These are phyloP conservation scores for Triplophysa dalaica DNA, from an alignment of 2,113 vertebrate genomes.

Conservation along the genomic window DNA sequence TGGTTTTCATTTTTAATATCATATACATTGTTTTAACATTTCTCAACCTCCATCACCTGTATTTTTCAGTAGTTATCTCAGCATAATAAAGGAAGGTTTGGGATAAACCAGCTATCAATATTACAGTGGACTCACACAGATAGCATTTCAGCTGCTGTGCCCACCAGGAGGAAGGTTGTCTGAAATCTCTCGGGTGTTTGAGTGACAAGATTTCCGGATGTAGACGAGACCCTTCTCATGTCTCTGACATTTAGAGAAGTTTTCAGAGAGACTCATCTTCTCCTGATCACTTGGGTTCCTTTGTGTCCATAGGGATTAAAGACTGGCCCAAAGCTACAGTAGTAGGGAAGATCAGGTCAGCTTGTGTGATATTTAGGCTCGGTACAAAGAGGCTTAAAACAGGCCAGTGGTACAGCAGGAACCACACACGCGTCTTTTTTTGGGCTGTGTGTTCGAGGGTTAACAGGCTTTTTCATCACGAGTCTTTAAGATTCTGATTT, in stretches of 20 bases:
- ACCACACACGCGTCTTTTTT: neutral
- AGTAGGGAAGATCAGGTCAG: neutral
- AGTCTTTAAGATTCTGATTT: neutral
- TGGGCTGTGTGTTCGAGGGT: neutral
- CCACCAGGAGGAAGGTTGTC: neutral
- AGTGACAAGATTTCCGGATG: neutral
- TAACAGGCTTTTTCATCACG: no score
- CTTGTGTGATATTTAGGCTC: conserved; percentile 2
- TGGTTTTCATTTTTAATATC: no score
- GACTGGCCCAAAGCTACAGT: neutral
- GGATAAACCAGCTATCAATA: no score
- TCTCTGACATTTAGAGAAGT: conserved; percentile 29
- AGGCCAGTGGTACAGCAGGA: conserved; percentile 9
- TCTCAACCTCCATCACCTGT: no score
- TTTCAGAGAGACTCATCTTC: neutral
- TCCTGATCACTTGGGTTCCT: conserved; percentile 9
- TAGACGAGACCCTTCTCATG: neutral
- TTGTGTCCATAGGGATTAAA: neutral
- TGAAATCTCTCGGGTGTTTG: neutral
- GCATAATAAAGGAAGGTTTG: no score
- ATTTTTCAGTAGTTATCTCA: no score
- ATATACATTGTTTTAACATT: no score
- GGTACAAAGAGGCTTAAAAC: neutral
- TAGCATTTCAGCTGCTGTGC: neutral
- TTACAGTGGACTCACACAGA: neutral